Percentiles rank a stretch among this genome's conserved stretches.
These are phyloP conservation scores for Noctilio leporinus DNA, from an alignment of 2,113 vertebrate genomes.

Conservation along the genomic window DNA sequence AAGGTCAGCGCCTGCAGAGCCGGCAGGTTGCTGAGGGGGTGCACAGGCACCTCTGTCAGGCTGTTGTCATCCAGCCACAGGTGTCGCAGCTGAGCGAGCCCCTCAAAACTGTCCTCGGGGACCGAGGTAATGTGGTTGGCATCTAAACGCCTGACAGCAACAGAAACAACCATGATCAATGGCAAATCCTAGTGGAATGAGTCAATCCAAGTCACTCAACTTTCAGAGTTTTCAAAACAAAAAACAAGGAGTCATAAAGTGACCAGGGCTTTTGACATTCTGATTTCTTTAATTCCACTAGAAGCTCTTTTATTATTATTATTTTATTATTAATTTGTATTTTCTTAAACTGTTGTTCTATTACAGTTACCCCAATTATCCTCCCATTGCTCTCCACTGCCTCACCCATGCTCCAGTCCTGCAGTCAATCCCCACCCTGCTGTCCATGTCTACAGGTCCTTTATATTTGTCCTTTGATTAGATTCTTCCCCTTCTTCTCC, in stretches of 20 bases:
- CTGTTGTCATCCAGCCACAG: conserved; percentile 98
- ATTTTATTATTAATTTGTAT: too few relatives aligned
- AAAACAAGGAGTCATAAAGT: background rate
- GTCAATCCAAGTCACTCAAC: background rate
- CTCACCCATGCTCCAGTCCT: too few relatives aligned
- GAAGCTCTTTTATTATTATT: too few relatives aligned
- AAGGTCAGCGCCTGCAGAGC: conserved; percentile 94
- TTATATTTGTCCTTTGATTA: too few relatives aligned
- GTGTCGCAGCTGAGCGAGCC: conserved; percentile 92
- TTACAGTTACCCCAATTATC: too few relatives aligned
- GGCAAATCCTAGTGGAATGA: background rate
- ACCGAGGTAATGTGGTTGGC: conserved; percentile 95
- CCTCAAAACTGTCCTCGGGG: conserved; percentile 94
- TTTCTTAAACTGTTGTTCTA: too few relatives aligned
- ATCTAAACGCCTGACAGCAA: conserved; percentile 87
- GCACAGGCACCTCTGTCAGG: conserved; percentile 88
- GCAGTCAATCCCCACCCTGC: too few relatives aligned
- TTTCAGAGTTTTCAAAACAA: background rate
- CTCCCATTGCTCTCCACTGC: too few relatives aligned
- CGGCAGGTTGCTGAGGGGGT: conserved; percentile 88
- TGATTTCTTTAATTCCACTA: background rate
- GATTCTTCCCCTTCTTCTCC: too few relatives aligned
- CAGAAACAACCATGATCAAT: conserved; percentile 8
- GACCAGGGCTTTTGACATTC: background rate
- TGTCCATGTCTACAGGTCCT: too few relatives aligned